Percentiles rank a stretch among this genome's conserved stretches.
phyloP scores from a whole-genome alignment of 2,888 invertebrate genomes.

The Cyrtodaria siliqua region DNA sequence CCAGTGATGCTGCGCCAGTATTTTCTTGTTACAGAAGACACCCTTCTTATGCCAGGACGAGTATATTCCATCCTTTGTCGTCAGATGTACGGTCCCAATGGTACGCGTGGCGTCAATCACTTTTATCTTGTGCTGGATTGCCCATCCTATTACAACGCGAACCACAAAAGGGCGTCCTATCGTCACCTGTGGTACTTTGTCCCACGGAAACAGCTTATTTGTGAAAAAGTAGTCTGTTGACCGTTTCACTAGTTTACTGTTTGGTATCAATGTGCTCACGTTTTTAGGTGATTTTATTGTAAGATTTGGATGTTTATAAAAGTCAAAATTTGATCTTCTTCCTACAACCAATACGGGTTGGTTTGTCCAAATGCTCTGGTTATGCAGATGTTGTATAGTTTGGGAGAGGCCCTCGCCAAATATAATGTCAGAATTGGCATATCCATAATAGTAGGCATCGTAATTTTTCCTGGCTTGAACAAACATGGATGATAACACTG shows the following conservation, averaged over 20 bases:
- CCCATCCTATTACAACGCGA: slow-evolving; percentile 34
- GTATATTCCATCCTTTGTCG: slow-evolving; percentile 34
- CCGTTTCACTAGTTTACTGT: slow-evolving; percentile 28
- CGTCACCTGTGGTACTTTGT: slow-evolving; percentile 23
- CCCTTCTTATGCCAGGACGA: slow-evolving; percentile 42
- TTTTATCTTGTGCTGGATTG: slow-evolving; percentile 11
- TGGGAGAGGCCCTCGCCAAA: slow-evolving; percentile 38
- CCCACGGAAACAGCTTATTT: slow-evolving; percentile 43
- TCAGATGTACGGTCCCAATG: slow-evolving; percentile 39
- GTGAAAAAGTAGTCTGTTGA: slow-evolving; percentile 49
- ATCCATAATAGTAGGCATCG: slow-evolving; percentile 39
- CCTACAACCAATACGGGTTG: slow-evolving; percentile 37
- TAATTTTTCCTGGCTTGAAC: slow-evolving; percentile 4
- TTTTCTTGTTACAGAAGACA: slow-evolving; percentile 19
- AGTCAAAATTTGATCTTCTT: slow-evolving; percentile 32
- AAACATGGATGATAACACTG: slow-evolving; percentile 26
- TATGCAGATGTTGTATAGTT: slow-evolving; percentile 27
- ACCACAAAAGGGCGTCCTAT: slow-evolving; percentile 42
- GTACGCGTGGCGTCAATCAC: slow-evolving; percentile 45
- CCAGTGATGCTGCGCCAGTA: slow-evolving; percentile 7
- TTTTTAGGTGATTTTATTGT: slow-evolving; percentile 11
- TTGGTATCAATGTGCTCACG: background rate
- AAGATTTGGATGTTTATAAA: slow-evolving; percentile 15
- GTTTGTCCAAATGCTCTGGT: slow-evolving; percentile 8
- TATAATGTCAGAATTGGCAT: slow-evolving; percentile 42